phyloP scores from a whole-genome alignment of 2,113 vertebrate species.

The Microcebus lehilahytsara region DNA sequence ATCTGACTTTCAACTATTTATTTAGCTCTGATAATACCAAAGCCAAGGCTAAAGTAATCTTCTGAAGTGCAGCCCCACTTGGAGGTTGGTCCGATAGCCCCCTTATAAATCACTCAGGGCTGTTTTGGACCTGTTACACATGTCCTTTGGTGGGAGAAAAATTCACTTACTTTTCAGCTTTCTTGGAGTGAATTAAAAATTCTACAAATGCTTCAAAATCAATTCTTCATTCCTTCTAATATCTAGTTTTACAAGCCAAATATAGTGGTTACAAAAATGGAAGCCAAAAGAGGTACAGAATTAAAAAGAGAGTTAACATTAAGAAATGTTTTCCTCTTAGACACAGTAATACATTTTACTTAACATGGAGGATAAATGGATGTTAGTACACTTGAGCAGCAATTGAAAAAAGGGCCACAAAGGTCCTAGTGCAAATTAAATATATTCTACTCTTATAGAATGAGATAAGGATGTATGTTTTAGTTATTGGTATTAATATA shows the following conservation, averaged over 20 bases:
- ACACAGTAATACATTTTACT: not conserved
- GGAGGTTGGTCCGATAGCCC: not conserved
- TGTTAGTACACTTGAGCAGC: not conserved
- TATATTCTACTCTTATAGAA: not conserved
- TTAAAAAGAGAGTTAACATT: not conserved
- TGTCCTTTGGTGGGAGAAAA: not conserved
- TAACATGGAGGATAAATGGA: not conserved
- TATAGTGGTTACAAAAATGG: not conserved
- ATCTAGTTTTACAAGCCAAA: not conserved
- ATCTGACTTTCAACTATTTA: not conserved
- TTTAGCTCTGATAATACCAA: not conserved
- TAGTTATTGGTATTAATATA: not conserved
- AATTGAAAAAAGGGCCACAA: not conserved
- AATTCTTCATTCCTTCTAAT: not conserved
- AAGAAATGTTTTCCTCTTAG: not conserved
- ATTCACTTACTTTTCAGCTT: slow-evolving; percentile 19
- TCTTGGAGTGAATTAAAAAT: not conserved
- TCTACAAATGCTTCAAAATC: not conserved
- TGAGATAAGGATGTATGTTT: not conserved
- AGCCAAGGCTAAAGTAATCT: not conserved
- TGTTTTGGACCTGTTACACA: not conserved
- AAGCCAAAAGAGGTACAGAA: not conserved
- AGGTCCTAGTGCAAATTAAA: not conserved
- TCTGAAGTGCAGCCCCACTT: not conserved
- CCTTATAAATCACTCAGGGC: not conserved